Conservation (phyloP, 2,113 vertebrate genomes). For the Neolamprologus kungweensis region DNA sequence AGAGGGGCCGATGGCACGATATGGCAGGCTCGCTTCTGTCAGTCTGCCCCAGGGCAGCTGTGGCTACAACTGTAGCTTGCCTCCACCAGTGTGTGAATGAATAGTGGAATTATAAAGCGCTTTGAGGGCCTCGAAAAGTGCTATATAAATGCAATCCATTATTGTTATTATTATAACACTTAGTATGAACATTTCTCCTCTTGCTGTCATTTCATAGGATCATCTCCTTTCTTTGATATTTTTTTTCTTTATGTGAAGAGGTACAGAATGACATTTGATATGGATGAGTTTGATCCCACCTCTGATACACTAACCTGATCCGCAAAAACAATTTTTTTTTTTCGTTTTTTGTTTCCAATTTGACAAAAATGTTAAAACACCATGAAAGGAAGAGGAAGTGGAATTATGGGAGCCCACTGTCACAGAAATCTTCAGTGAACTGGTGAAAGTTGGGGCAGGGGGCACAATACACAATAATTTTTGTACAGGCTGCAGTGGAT, state of each 20-base stretch:
- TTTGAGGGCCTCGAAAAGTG: background rate
- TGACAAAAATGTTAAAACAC: background rate
- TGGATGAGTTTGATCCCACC: background rate
- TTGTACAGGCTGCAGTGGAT: background rate
- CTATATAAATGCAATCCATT: background rate
- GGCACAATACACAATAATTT: background rate
- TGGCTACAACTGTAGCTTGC: background rate
- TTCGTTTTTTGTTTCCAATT: background rate
- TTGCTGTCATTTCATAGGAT: background rate
- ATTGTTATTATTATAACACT: background rate
- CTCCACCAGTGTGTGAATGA: background rate
- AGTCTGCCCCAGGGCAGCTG: background rate
- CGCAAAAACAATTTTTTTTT: background rate
- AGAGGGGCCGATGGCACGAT: rapidly evolving
- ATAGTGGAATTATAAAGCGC: background rate
- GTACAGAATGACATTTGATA: background rate
- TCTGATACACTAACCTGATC: background rate
- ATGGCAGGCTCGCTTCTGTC: background rate
- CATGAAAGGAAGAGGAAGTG: background rate
- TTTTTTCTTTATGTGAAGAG: background rate
- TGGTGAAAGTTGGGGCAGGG: background rate
- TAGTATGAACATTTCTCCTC: background rate
- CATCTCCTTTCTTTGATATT: background rate
- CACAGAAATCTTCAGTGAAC: background rate
- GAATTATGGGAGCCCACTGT: background rate